Percentiles rank a stretch among this genome's conserved stretches.
phyloP scores from a whole-genome alignment of 2,888 invertebrate genomes.

The Gryllus longicercus region DNA sequence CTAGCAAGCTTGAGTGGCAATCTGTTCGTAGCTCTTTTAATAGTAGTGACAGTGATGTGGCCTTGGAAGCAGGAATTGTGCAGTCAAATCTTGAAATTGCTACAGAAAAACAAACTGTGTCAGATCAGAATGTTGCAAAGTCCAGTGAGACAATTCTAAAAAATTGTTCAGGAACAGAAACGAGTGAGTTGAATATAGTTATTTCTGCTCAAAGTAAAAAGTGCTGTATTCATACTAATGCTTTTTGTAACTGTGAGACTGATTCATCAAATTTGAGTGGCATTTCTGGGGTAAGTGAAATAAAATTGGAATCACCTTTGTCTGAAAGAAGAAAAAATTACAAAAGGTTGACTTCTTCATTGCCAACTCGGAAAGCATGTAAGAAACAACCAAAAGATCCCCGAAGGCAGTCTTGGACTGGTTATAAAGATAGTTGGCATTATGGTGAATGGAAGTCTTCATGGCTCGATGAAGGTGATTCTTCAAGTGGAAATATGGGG shows the following conservation, averaged over 20 bases:
- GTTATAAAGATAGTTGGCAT: conserved; percentile 28
- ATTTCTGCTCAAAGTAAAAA: background rate
- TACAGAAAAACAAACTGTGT: background rate
- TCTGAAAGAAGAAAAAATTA: background rate
- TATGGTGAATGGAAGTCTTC: conserved; percentile 19
- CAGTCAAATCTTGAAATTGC: background rate
- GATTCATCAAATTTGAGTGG: background rate
- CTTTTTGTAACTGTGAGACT: background rate
- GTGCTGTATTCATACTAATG: background rate
- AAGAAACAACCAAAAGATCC: conserved; percentile 1
- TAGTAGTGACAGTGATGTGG: conserved; percentile 24
- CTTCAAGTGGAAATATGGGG: conserved; percentile 35
- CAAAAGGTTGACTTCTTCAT: conserved; percentile 1
- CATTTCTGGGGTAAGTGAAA: background rate
- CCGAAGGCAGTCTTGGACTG: conserved; percentile 34
- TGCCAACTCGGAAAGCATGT: background rate
- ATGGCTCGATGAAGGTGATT: conserved; percentile 37
- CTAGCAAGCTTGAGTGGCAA: conserved; percentile 21
- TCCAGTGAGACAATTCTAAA: background rate
- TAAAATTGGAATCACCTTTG: background rate
- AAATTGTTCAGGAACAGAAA: too few species aligned
- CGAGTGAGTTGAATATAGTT: too few species aligned
- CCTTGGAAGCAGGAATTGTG: background rate
- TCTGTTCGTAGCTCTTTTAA: conserved; percentile 17
- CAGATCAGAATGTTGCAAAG: background rate